Conservation (phyloP, 2,888 invertebrate species). For the Acanthopleura granulata region DNA sequence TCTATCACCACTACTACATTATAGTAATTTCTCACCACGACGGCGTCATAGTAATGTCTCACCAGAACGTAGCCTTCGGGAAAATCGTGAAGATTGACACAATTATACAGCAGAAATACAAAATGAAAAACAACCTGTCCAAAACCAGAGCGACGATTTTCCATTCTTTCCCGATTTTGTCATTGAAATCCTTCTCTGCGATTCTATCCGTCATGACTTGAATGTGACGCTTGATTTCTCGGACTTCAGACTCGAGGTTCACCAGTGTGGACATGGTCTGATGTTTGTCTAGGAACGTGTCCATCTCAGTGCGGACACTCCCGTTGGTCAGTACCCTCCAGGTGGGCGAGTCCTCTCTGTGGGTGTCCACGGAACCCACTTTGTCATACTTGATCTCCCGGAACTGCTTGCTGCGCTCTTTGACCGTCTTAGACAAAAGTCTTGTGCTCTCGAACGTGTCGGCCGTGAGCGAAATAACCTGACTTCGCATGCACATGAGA, state of each 20-base stretch:
- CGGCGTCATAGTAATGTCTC: no score
- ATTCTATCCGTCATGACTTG: slow-evolving; percentile 51
- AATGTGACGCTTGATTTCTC: slow-evolving; percentile 57
- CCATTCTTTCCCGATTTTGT: slow-evolving; percentile 63
- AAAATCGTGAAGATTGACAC: slow-evolving; percentile 64
- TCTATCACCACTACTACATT: no score
- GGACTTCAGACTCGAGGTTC: slow-evolving; percentile 56
- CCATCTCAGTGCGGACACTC: neutral
- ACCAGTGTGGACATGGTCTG: slow-evolving; percentile 28
- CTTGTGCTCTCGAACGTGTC: slow-evolving; percentile 21
- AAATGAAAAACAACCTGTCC: slow-evolving; percentile 66
- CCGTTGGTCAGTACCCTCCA: slow-evolving; percentile 27
- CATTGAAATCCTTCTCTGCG: slow-evolving; percentile 53
- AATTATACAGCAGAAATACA: slow-evolving; percentile 62
- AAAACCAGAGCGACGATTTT: slow-evolving; percentile 64
- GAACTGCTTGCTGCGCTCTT: slow-evolving; percentile 30
- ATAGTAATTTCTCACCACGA: no score
- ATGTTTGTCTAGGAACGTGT: slow-evolving; percentile 14
- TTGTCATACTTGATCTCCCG: slow-evolving; percentile 47
- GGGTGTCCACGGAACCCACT: slow-evolving; percentile 49
- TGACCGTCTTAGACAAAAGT: neutral
- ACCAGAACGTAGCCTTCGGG: slow-evolving; percentile 30
- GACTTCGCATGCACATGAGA: slow-evolving; percentile 61
- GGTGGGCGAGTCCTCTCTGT: slow-evolving; percentile 37
- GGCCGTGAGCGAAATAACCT: slow-evolving; percentile 48